A percentile compares a stretch with the other conserved stretches of the same genome.
Evolutionary conservation across 1,140 invertebrate genomes (phyloP).

Genomic region (Pygmarrhopalites habei): DNA sequence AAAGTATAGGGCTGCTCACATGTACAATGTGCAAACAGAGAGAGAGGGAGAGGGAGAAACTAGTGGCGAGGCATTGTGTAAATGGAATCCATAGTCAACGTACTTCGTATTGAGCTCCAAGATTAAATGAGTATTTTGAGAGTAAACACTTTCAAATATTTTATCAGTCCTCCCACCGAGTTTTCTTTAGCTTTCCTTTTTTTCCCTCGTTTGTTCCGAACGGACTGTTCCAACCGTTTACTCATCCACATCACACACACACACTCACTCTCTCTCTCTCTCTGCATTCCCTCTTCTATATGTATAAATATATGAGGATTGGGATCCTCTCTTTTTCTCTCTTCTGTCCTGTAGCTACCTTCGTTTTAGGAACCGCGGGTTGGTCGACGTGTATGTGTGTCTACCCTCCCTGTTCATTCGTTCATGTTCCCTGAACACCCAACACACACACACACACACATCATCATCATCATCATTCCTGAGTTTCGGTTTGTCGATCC

Average conservation of each 20-base stretch:
- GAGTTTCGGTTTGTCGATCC: no score
- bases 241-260: not conserved
- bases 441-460: not conserved
- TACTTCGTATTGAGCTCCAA: conserved; percentile 17
- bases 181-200: not conserved
- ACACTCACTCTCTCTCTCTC: no score
- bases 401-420: not conserved
- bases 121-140: conserved; percentile 35
- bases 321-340: not conserved
- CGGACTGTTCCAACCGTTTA: conserved; percentile 1
- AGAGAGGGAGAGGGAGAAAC: not conserved
- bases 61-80: conserved; percentile 4
- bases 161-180: conserved; percentile 23
- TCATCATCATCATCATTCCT: not conserved
- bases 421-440: not conserved
- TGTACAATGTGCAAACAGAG: not conserved
- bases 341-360: not conserved
- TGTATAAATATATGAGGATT: no score
- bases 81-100: conserved; percentile 13
- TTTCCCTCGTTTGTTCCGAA: not conserved
- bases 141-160: conserved; percentile 36
- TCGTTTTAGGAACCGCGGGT: no score
- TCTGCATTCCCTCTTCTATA: no score
- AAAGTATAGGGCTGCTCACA: no score
- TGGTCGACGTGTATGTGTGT: no score